Evolutionary conservation across 2,113 vertebrate genomes (phyloP), one percentile per base, ranked within the genome.

Genomic region (Peromyscus leucopus): DNA sequence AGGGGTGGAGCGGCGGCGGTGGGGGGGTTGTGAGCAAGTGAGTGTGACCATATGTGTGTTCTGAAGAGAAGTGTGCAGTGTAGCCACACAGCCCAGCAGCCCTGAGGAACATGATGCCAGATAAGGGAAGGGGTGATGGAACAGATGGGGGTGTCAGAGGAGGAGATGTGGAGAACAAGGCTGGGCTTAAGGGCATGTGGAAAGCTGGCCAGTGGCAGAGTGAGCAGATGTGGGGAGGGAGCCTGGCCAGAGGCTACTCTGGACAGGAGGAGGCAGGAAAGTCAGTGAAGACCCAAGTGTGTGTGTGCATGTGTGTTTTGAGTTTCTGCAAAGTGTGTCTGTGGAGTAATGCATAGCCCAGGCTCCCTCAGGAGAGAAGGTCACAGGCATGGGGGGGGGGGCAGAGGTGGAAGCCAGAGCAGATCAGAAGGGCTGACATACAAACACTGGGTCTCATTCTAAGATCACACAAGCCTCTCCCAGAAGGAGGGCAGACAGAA

Each of bases 41-140:
- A 57, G 51, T 55, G 10, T 57, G 11, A 51, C 42, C 21, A 28
- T 31, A 33, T 12, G 2, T 26, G 15, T 39, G 36, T 57, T 92
- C 33, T 51, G 33, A 39, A 72, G 69, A 36, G 65, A 48, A 67
- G 19, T 6, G 15, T 39, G 59, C 9, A 55, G 51, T 13, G 12
- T 55, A 24, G 33, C 61, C 36, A 31, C 22, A 21, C 1, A 1
- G 21, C 12, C 2, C 2, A 59, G 92, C 16, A 15, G 22, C 74
- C 57, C 36, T 4, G 5, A 0, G 39, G 8, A 5, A 36, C 12
- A n/a, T 13, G 9, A 39, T 26, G 48, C 21, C 2, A 0, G 26
- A 4, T 11, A n/a, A 55, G 51, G 10, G 61, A 69, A 21, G 51
- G 51, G 51, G 51, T 55, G 86, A 46, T 46, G 55, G 59, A 63